Conservation (phyloP, 2,888 invertebrate genomes). For the Lobophora halterata region DNA sequence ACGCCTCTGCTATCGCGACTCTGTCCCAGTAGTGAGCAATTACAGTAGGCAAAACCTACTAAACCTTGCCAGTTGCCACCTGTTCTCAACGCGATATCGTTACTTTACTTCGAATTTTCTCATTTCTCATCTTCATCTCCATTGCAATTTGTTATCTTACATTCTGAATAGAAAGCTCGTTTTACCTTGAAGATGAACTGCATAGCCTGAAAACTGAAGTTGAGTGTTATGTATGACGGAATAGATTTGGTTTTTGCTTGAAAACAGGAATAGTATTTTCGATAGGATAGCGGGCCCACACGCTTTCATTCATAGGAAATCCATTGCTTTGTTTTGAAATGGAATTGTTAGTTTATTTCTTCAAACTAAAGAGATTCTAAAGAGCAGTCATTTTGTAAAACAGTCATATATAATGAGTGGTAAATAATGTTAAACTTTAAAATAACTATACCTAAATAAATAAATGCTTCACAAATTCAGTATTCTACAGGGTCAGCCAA, state of each 20-base stretch:
- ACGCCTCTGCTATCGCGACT: slow-evolving; percentile 57
- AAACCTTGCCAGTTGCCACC: slow-evolving; percentile 67
- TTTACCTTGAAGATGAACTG: slow-evolving; percentile 27
- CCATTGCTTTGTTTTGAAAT: slow-evolving; percentile 73
- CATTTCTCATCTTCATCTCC: no score
- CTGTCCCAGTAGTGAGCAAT: slow-evolving; percentile 63
- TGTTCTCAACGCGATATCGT: slow-evolving; percentile 64
- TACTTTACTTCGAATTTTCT: slow-evolving; percentile 50
- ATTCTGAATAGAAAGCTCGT: slow-evolving; percentile 23
- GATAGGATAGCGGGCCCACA: slow-evolving; percentile 70
- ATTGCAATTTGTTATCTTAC: slow-evolving; percentile 35
- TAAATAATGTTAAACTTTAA: slow-evolving; percentile 40
- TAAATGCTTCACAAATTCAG: no score
- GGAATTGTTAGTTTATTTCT: slow-evolving; percentile 72
- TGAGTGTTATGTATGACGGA: slow-evolving; percentile 30
- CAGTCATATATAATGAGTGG: slow-evolving; percentile 53
- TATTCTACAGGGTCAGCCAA: no score
- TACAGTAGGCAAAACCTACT: slow-evolving; percentile 65
- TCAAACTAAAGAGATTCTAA: slow-evolving; percentile 60
- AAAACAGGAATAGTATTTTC: slow-evolving; percentile 21
- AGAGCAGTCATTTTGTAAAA: slow-evolving; percentile 42
- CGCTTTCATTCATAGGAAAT: slow-evolving; percentile 71
- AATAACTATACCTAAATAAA: no score
- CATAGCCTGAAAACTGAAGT: slow-evolving; percentile 27
- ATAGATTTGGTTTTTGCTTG: slow-evolving; percentile 38